Base-by-base conservation (phyloP, 2,797 vertebrate species). In the Echiichthys vipera region DNA sequence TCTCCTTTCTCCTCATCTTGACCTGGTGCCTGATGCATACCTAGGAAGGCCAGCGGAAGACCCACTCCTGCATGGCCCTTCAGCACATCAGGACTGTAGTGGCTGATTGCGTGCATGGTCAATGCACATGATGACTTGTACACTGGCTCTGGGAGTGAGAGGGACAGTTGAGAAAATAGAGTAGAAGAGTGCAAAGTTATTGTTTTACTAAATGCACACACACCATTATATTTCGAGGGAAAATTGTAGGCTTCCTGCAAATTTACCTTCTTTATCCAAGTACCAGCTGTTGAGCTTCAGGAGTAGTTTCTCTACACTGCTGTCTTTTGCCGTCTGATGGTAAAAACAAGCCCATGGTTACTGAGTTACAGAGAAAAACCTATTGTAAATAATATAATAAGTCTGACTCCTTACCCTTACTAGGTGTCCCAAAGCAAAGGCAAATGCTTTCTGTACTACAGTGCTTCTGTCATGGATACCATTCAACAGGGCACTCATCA, bases 181-280 rank as follows among this genome's bases (percentile, higher is more conserved):
- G 29, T 2, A 7, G 22, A 36, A 36, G 12, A 43, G 12, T 63
- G 20, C 10, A 18, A 20, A 32, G 37, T 13, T 24, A 32, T 0
- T 0, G 5, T 46, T 65, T 22, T 4, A 3, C 40, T 61, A 5
- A 14, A n/a, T 10, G 15, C 15, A 39, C 0, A 27, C 7, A 22
- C 9, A 58, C 5, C 12, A 1, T 24, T 3, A 1, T 2, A 17
- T 22, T 24, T 10, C 45, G 7, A 59, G 13, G 3, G 24, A 29
- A 54, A 27, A 17, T 14, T 0, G 5, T 8, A 15, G 6, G 27
- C 58, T 24, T 63, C 24, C 45, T 32, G 6, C 12, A 1, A 14
- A n/a, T 88, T 75, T 84, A 97, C 98, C 98, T 87, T 99, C 98
- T 91, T 98, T 99, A 77, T 99, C 98, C 91, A 99, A 94, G 77